Percentiles rank a stretch among this genome's conserved stretches.
These are phyloP conservation scores for Microcaecilia unicolor DNA, from an alignment of 2,797 vertebrate genomes.

Conservation along the genomic window DNA sequence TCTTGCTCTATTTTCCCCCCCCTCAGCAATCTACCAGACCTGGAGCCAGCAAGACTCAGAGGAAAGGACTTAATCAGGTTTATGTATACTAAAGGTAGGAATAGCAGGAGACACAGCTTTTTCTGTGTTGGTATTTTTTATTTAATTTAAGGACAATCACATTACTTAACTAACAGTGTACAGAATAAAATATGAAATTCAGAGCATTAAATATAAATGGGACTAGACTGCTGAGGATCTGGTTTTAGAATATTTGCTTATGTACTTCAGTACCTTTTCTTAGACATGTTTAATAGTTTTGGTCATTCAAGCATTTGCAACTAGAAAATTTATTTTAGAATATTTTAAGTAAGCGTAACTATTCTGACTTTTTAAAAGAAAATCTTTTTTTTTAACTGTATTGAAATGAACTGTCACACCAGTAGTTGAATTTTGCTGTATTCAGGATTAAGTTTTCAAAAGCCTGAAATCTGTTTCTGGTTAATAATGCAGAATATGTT, in stretches of 20 bases:
- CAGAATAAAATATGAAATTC: conserved; percentile 42
- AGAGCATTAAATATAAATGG: conserved; percentile 42
- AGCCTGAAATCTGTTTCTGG: conserved; percentile 25
- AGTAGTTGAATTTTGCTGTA: too few species aligned
- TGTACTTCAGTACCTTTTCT: conserved; percentile 39
- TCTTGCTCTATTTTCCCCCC: conserved; percentile 86
- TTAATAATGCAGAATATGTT: conserved; percentile 39
- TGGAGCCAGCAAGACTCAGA: conserved; percentile 80
- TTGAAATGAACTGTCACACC: too few species aligned
- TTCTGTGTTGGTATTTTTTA: conserved; percentile 56
- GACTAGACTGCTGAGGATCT: conserved; percentile 37
- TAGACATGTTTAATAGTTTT: conserved; percentile 41
- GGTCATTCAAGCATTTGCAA: too few species aligned
- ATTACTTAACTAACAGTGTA: conserved; percentile 62
- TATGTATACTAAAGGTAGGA: conserved; percentile 98
- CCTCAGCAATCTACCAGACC: conserved; percentile 64
- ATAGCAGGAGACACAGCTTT: conserved; percentile 54
- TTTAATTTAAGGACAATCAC: conserved; percentile 57
- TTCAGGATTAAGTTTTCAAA: conserved; percentile 35
- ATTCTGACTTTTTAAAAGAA: too few species aligned
- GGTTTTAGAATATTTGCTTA: conserved; percentile 30
- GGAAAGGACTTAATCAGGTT: conserved; percentile 98
- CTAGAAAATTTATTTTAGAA: too few species aligned
- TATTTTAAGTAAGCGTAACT: too few species aligned
- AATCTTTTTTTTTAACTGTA: too few species aligned